Evolutionary conservation across 2,888 invertebrate genomes (phyloP).

Genomic region (Caenorhabditis sulstoni): DNA sequence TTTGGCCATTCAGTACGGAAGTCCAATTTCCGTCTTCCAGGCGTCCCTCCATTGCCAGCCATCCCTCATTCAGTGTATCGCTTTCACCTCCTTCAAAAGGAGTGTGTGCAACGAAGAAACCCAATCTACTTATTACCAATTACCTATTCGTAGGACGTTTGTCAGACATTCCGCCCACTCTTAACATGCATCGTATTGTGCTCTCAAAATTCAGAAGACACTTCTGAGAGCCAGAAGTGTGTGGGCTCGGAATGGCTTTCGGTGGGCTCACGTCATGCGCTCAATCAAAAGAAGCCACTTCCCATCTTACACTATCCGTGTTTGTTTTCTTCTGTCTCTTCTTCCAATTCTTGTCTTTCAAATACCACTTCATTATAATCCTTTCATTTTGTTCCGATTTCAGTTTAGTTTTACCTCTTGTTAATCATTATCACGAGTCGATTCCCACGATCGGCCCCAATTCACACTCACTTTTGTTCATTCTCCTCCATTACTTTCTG

Average conservation of each 20-base stretch:
- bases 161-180: conserved; percentile 10
- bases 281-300: conserved; percentile 25
- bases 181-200: conserved; percentile 17
- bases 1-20: conserved; percentile 21
- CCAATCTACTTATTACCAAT: conserved; percentile 29
- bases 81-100: conserved; percentile 1
- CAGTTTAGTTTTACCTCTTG: conserved; percentile 27
- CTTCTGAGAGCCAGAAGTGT: not conserved
- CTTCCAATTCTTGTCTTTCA: not conserved
- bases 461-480: not conserved
- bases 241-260: not conserved
- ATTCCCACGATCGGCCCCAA: conserved; percentile 11
- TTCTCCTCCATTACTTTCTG: conserved; percentile 20
- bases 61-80: conserved; percentile 24
- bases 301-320: not conserved
- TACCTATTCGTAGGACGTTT: conserved; percentile 13
- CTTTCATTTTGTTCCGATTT: conserved; percentile 1
- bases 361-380: conserved; percentile 17
- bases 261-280: conserved; percentile 20
- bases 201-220: conserved; percentile 3
- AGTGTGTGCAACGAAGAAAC: conserved; percentile 1
- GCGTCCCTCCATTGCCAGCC: not conserved
- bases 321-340: conserved; percentile 17
- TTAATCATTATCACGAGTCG: not conserved
- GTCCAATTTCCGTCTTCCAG: conserved; percentile 32